Percentiles rank a stretch among this genome's conserved stretches.
Conservation (phyloP, 2,113 vertebrate species). For the Phainopepla nitens region DNA sequence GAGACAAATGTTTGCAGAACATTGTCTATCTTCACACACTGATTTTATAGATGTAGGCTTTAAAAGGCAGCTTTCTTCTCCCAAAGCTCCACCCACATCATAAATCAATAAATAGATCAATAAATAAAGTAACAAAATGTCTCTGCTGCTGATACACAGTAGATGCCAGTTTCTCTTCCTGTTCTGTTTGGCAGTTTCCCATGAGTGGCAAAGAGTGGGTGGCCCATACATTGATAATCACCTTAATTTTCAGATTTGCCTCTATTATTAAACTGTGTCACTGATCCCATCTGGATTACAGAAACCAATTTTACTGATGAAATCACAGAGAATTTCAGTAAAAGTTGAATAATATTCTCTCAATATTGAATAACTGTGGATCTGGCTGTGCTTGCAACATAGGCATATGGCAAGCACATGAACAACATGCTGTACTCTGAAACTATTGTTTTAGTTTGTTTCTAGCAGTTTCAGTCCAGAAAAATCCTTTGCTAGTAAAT, state of each 20-base stretch:
- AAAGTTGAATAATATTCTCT: constrained; percentile 67
- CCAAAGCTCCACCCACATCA: neutral
- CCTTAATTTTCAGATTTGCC: constrained; percentile 56
- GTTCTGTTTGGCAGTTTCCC: neutral
- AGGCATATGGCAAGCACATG: constrained; percentile 71
- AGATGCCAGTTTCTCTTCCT: constrained; percentile 45
- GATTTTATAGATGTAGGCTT: constrained; percentile 14
- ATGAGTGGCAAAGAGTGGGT: constrained; percentile 42
- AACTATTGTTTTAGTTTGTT: constrained; percentile 66
- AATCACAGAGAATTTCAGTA: constrained; percentile 64
- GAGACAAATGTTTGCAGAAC: neutral
- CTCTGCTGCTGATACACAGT: constrained; percentile 26
- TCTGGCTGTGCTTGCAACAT: constrained; percentile 52
- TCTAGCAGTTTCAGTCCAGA: constrained; percentile 51
- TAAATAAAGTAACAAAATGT: constrained; percentile 45
- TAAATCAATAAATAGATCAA: constrained; percentile 55
- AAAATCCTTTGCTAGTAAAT: constrained; percentile 30
- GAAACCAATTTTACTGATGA: constrained; percentile 49
- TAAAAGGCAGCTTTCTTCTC: constrained; percentile 35
- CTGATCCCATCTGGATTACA: constrained; percentile 66
- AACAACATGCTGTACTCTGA: constrained; percentile 14
- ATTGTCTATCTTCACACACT: neutral
- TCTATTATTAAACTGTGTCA: constrained; percentile 37
- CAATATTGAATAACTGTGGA: constrained; percentile 56
- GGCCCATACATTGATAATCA: neutral